A percentile compares a stretch with the other conserved stretches of the same genome.
Conservation (phyloP, 2,888 invertebrate species). For the Caenorhabditis wallacei region DNA sequence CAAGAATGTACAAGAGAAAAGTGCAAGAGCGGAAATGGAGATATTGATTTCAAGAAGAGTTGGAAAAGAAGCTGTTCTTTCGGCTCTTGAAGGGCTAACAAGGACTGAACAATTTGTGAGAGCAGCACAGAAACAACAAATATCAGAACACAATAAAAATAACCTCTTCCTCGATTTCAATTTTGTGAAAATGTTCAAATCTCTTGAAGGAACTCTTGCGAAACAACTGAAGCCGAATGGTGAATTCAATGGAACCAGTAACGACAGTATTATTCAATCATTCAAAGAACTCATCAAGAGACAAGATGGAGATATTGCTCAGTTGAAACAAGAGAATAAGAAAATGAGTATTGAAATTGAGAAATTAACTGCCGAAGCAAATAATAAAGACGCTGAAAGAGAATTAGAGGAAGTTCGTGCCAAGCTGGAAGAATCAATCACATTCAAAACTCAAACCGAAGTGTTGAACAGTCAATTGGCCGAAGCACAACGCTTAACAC, state of each 20-base stretch:
- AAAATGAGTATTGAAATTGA: conserved; percentile 68
- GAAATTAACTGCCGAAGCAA: conserved; percentile 46
- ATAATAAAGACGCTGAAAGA: conserved; percentile 26
- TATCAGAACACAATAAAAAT: conserved; percentile 85
- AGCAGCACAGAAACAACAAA: conserved; percentile 95
- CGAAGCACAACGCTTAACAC: conserved; percentile 66
- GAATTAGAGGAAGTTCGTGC: conserved; percentile 35
- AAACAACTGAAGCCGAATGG: conserved; percentile 83
- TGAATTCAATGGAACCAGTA: conserved; percentile 78
- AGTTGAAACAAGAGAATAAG: conserved; percentile 77
- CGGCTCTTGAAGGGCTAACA: conserved; percentile 91
- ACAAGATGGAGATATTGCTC: conserved; percentile 86
- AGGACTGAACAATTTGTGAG: conserved; percentile 91
- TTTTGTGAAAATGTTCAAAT: conserved; percentile 92
- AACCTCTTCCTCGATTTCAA: conserved; percentile 95
- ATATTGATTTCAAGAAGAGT: conserved; percentile 91
- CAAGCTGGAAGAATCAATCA: conserved; percentile 34
- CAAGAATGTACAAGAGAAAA: conserved; percentile 55
- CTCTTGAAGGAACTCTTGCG: conserved; percentile 75
- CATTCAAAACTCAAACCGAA: conserved; percentile 38
- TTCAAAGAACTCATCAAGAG: conserved; percentile 89
- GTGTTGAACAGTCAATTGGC: conserved; percentile 45
- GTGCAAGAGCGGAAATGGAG: conserved; percentile 63
- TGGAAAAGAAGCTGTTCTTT: conserved; percentile 91
- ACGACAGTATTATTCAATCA: conserved; percentile 85